A percentile compares a stretch with the other conserved stretches of the same genome.
Conservation (phyloP, 2,113 vertebrate species). For the Elephantulus edwardii region DNA sequence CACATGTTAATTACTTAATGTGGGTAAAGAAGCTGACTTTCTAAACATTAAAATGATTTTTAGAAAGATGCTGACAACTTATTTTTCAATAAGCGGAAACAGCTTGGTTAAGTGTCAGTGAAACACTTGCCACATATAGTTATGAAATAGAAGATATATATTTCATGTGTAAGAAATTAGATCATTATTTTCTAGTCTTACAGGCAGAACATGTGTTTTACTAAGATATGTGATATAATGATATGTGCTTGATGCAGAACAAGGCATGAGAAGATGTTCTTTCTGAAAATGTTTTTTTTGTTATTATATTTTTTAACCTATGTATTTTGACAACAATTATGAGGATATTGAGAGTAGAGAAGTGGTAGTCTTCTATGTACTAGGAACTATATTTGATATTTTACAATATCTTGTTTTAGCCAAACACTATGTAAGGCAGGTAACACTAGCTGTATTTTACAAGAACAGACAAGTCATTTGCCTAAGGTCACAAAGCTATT, state of each 20-base stretch:
- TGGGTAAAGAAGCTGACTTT: neutral
- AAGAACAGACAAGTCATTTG: neutral
- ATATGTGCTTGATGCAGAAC: neutral
- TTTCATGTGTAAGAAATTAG: constrained; percentile 33
- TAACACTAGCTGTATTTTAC: constrained; percentile 11
- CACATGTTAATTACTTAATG: constrained; percentile 8
- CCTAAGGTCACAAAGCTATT: neutral
- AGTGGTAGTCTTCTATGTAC: neutral
- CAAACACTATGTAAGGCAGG: neutral
- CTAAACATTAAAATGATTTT: neutral
- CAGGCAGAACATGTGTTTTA: neutral
- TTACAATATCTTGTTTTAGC: neutral
- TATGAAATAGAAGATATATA: neutral
- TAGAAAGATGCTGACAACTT: neutral
- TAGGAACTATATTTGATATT: neutral
- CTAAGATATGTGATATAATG: neutral
- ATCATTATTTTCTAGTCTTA: neutral
- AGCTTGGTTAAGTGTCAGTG: neutral
- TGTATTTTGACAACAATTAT: neutral
- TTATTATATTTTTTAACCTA: neutral
- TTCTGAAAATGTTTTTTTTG: neutral
- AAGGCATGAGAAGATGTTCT: neutral
- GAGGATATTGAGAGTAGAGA: neutral
- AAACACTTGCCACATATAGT: neutral
- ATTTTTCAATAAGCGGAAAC: neutral